Evolutionary conservation across 2,888 invertebrate genomes (phyloP), one percentile per base, ranked within the genome.

Genomic region (Amphipoea lucens): DNA sequence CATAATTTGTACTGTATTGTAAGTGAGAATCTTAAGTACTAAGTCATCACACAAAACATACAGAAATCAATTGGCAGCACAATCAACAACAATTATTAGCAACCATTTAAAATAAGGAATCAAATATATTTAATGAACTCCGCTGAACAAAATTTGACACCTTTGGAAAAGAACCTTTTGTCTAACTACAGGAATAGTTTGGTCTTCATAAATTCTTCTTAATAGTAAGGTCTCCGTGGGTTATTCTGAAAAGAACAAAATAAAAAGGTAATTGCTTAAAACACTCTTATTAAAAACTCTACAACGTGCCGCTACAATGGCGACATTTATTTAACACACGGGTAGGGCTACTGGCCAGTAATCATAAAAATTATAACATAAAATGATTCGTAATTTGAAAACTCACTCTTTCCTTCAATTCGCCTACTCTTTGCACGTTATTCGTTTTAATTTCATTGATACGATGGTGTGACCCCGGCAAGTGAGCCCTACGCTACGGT

Each of bases 211-310:
- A 69, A 81, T 65, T 87, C 76, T 84, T 84, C 83, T 96, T 96
- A 99, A 94, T 99, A 99, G 94, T 99, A 99, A 9, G 98, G 98
- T 94, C 99, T 97, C 86, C 99, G 97, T 42, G 99, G 99, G 96
- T 99, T 99, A 93, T 99, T 99, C 98, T 98, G 97, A 72, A 98
- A 92, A 91, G 93, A 94, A 91, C 87, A 88, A 83, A 62, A 74
- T 48, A 75, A 72, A 20, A 74, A 70, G 66, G 12, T 51, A 51
- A 51, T 54, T 54, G 36, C 5, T 54, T 70, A 36, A 70, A 71
- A 17, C 70, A 40, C 6, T 62, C 11, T 5, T 40, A 69, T 3
- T 60, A 60, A 40, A 60, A 71, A 2, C 23, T 5, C 2, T 23
- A 57, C 6, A 57, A 57, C 9, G 3, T 57, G 57, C 3, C 23